Evolutionary conservation across 2,113 vertebrate genomes (phyloP).

Genomic region (Scomber japonicus): DNA sequence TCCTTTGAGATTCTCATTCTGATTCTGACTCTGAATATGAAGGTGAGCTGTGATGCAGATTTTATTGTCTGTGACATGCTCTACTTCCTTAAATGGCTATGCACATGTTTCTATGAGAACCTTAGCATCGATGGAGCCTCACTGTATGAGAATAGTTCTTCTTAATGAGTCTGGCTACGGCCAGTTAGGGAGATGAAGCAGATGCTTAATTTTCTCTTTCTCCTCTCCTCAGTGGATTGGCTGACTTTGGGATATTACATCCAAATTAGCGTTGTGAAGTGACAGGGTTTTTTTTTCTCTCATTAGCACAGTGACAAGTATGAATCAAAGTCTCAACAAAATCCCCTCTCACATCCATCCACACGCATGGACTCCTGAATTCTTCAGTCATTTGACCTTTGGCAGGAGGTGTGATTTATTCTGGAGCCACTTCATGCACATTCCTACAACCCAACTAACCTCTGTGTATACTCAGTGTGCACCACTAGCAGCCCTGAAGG

Average conservation of each 20-base stretch:
- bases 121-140: slow-evolving; percentile 39
- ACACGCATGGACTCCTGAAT: not conserved
- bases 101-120: slow-evolving; percentile 50
- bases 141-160: slow-evolving; percentile 68
- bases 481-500: slow-evolving; percentile 39
- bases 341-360: slow-evolving; percentile 3
- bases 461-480: slow-evolving; percentile 31
- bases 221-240: slow-evolving; percentile 72
- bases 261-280: slow-evolving; percentile 67
- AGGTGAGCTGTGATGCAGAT: slow-evolving; percentile 48
- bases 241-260: slow-evolving; percentile 78
- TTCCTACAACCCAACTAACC: slow-evolving; percentile 16
- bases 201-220: slow-evolving; percentile 80
- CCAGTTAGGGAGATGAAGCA: slow-evolving; percentile 79
- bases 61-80: slow-evolving; percentile 40
- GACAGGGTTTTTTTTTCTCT: slow-evolving; percentile 58
- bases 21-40: slow-evolving; percentile 37
- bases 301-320: slow-evolving; percentile 66
- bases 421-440: slow-evolving; percentile 28
- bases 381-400: slow-evolving; percentile 48
- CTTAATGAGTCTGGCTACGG: slow-evolving; percentile 76
- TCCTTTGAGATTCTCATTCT: slow-evolving; percentile 36
- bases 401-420: slow-evolving; percentile 34
- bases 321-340: slow-evolving; percentile 51
- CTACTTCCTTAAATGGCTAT: slow-evolving; percentile 44